Conservation (phyloP, 2,113 vertebrate genomes). For the Festucalex cinctus region DNA sequence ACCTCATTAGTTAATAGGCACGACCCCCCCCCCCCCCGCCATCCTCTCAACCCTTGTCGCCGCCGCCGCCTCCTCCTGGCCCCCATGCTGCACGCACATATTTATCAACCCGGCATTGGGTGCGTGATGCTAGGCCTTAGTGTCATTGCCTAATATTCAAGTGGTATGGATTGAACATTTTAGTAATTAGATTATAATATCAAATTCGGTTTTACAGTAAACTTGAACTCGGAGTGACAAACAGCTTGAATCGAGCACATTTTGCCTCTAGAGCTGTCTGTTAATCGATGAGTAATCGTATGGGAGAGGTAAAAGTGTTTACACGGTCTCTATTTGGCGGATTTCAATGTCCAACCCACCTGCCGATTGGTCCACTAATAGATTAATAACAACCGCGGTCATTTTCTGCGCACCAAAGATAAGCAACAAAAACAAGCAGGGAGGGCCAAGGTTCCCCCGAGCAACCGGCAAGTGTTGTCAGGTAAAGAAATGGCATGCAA, state of each 20-base stretch:
- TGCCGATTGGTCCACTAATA: no score
- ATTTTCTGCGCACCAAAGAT: not conserved
- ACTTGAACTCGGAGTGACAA: no score
- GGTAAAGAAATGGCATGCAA: slow-evolving; percentile 45
- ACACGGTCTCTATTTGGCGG: not conserved
- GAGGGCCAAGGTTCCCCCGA: slow-evolving; percentile 35
- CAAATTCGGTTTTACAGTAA: not conserved
- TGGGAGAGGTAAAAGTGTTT: not conserved
- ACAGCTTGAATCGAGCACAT: no score
- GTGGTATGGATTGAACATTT: no score
- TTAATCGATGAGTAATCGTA: no score
- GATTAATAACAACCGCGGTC: not conserved
- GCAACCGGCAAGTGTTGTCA: slow-evolving; percentile 55
- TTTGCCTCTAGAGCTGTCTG: no score
- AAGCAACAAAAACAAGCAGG: slow-evolving; percentile 40
- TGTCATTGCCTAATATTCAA: no score
- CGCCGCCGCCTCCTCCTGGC: no score
- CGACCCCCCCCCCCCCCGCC: not conserved
- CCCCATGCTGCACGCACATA: slow-evolving; percentile 21
- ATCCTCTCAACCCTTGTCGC: not conserved
- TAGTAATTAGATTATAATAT: no score
- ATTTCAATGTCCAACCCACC: not conserved
- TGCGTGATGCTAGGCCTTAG: slow-evolving; percentile 13
- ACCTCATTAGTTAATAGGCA: slow-evolving; percentile 57
- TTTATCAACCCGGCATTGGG: slow-evolving; percentile 35